Base-by-base conservation (phyloP, 2,888 invertebrate genomes). In the Drosophila vallismaia region DNA sequence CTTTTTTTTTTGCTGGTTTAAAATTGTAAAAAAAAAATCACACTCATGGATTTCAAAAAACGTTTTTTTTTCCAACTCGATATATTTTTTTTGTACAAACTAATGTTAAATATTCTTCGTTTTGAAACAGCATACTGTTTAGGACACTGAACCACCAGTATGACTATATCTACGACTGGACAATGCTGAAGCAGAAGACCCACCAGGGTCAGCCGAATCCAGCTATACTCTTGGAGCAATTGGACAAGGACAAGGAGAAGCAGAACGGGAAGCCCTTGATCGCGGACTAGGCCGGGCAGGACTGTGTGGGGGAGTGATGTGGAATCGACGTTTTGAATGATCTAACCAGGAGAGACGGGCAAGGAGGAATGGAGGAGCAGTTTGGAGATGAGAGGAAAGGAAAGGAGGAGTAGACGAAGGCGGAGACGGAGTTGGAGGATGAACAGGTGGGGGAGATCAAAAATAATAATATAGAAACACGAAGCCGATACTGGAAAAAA, bases 91-190 rank as follows among this genome's bases (percentile, higher is more conserved):
- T 7, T 36, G n/a, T 26, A 10, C 12, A 38, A 38, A 38, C 55
- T 44, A 40, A 46, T 14, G 7, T 0, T 2, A 26, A 58, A 33
- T 14, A 19, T 56, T 44, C 31, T 29, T 12, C 8, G 33, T 4
- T n/a, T 1, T 7, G 6, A 24, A 98, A 97, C 94, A 97, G 99
- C 92, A 99, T 99, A 92, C 94, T 99, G 92, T 99, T 99, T 94
- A 97, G 99, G 92, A 99, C 99, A 84, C 95, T 99, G 91, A 99
- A 99, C 94, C 98, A 99, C 93, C 98, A 98, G 93, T 99, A 98
- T 93, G 99, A 99, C 93, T 99, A 98, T 93, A 97, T 97, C 89
- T 99, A 99, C 93, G 99, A 99, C 93, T 99, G 99, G 99, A 99
- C 99, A 89, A 97, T 99, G 96, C 94, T 99, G 91, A 98, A 99